Evolutionary conservation across 2,797 vertebrate species (phyloP).

Genomic region (Dendrocincla tyrannina): DNA sequence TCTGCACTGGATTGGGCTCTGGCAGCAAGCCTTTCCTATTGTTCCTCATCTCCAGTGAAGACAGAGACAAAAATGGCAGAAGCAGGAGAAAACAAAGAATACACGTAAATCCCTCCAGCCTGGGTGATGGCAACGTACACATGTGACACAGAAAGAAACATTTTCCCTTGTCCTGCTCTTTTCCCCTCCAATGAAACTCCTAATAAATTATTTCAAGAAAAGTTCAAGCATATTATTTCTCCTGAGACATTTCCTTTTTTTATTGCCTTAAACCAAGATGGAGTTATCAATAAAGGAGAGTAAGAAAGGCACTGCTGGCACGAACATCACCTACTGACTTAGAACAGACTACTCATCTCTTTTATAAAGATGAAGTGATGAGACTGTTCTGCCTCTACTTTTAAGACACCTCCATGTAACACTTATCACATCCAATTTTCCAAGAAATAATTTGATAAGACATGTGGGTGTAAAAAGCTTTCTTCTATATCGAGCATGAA

Average conservation of each 20-base stretch:
- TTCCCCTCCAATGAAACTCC: background rate
- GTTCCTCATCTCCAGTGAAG: constrained; percentile 84
- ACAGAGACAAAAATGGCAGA: constrained; percentile 13
- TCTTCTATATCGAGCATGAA: background rate
- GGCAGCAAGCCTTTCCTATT: constrained; percentile 91
- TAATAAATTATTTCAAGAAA: background rate
- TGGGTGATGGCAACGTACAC: rapidly evolving
- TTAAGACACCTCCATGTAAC: background rate
- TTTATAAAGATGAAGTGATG: background rate
- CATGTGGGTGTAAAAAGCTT: background rate
- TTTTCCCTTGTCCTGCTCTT: background rate
- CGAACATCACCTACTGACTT: background rate
- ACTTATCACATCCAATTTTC: background rate
- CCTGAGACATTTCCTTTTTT: background rate
- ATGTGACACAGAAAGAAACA: background rate
- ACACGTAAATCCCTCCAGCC: background rate
- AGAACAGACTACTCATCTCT: background rate
- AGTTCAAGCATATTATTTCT: background rate
- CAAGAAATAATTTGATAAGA: constrained; percentile 12
- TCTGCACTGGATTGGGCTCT: constrained; percentile 92
- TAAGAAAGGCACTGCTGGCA: background rate
- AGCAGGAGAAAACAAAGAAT: background rate
- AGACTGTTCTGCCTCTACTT: background rate
- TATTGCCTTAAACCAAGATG: background rate
- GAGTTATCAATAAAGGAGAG: background rate